Evolutionary conservation across 2,888 invertebrate genomes (phyloP), one percentile per base, ranked within the genome.

Genomic region (Nezara viridula): DNA sequence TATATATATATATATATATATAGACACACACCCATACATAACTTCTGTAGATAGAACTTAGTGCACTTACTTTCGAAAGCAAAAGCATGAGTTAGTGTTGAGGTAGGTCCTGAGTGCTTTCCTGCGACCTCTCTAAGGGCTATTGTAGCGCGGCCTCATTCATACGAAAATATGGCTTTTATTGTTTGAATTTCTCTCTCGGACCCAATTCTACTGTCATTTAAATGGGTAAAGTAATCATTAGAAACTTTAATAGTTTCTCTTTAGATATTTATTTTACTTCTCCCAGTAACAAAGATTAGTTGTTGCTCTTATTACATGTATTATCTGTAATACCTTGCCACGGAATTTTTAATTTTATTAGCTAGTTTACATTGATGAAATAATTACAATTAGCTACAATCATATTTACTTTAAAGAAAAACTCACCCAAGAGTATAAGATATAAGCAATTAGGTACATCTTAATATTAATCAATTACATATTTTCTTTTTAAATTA

Each of bases 71-170:
- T 81, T 81, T 81, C 16, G 81, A 81, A 44, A 81, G 81, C 44
- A 44, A 81, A n/a, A 5, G n/a, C 44, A 81, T 81, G 40, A 81
- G 44, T 81, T 81, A 81, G 40, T 81, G 44, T n/a, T 66, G 81
- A 81, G 44, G 81, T 12, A 44, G 44, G 40, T 81, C 81, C 12
- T n/a, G 44, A 81, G 14, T 44, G 44, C 81, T 81, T 81, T 81
- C 14, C 44, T 12, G 4, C 44, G 32, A 14, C 81, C 44, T 14
- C 66, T 66, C 66, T 66, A 32, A 32, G 32, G 19, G 32, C 66
- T 32, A 66, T 66, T 66, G 66, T 32, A 32, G 32, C 19, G 16
- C 32, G 66, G 19, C 66, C 32, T 66, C 32, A 66, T 66, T 66
- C 66, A 66, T 66, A 10, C 66, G 32, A 32, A 66, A 66, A 66